These are phyloP conservation scores for Drosophila rellima DNA, from an alignment of 2,888 invertebrate species.

Conservation along the genomic window DNA sequence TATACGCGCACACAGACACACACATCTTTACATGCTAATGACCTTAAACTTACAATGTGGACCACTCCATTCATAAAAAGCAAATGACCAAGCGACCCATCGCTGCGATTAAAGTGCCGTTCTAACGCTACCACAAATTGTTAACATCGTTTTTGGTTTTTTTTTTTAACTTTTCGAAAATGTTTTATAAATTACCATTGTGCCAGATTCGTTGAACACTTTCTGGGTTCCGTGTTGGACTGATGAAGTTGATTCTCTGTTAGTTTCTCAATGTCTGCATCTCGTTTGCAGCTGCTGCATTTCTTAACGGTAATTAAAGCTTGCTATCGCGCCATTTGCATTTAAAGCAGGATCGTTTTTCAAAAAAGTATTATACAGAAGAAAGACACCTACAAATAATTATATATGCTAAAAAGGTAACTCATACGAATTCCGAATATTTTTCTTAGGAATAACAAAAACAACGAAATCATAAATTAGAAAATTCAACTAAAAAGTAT, in stretches of 20 bases:
- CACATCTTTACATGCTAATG: slow-evolving; percentile 44
- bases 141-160: slow-evolving; percentile 38
- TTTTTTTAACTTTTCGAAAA: slow-evolving; percentile 7
- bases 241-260: slow-evolving; percentile 2
- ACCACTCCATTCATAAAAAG: slow-evolving; percentile 45
- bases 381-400: too few relatives aligned
- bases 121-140: slow-evolving; percentile 60
- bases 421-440: too few relatives aligned
- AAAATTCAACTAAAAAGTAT: too few relatives aligned
- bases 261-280: background rate
- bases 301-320: slow-evolving; percentile 5
- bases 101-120: slow-evolving; percentile 69
- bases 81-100: slow-evolving; percentile 43
- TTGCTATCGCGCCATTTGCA: background rate
- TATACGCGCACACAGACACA: slow-evolving; percentile 9
- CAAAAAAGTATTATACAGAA: background rate
- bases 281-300: slow-evolving; percentile 5
- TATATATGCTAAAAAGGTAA: too few relatives aligned
- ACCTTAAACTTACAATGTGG: slow-evolving; percentile 55
- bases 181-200: slow-evolving; percentile 48
- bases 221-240: slow-evolving; percentile 1
- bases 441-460: background rate
- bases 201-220: slow-evolving; percentile 42
- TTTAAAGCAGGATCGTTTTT: too few relatives aligned
- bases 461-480: too few relatives aligned